Evolutionary conservation across 2,888 invertebrate species (phyloP).

Genomic region (Petrolisthes manimaculis): DNA sequence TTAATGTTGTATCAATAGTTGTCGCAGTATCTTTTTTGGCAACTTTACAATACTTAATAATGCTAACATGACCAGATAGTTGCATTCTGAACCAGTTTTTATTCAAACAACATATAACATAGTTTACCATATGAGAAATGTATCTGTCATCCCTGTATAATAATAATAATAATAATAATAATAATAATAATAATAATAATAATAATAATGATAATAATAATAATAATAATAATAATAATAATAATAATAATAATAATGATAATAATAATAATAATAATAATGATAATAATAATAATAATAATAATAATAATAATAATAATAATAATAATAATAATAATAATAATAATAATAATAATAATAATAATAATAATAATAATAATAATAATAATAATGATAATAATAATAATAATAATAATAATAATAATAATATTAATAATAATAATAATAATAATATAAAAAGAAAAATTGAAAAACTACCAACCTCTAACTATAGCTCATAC

Average conservation of each 20-base stretch:
- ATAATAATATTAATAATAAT: conserved; percentile 2
- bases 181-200: conserved; percentile 9
- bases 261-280: conserved; percentile 1
- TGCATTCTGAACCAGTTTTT: no score
- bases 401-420: conserved; percentile 6
- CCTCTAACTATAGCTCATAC: no score
- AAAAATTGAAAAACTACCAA: no score
- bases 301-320: neutral
- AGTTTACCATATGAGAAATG: no score
- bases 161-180: conserved; percentile 10
- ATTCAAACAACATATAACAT: no score
- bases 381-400: neutral
- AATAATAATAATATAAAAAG: neutral
- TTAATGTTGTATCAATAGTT: no score
- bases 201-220: conserved; percentile 16
- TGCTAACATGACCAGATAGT: no score
- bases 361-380: neutral
- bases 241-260: neutral
- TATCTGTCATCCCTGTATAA: no score
- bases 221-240: conserved; percentile 19
- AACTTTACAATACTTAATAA: no score
- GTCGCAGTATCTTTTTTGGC: no score
- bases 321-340: neutral
- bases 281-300: conserved; percentile 1
- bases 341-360: neutral